A percentile compares a stretch with the other conserved stretches of the same genome.
Conservation (phyloP, 2,797 vertebrate species). For the Vireo griseus region DNA sequence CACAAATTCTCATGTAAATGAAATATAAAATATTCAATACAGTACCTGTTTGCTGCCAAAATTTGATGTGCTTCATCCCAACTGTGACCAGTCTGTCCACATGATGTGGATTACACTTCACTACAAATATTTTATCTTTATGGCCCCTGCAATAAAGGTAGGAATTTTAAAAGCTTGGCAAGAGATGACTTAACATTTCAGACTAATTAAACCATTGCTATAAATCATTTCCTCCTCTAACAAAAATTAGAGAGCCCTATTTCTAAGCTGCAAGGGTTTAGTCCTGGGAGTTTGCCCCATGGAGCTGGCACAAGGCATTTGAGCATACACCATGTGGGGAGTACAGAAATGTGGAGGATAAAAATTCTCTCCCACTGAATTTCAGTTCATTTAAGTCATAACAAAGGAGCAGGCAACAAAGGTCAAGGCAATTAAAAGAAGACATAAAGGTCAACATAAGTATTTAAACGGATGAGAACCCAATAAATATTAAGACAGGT, state of each 20-base stretch:
- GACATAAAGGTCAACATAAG: not conserved
- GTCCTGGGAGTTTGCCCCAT: not conserved
- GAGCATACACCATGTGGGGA: not conserved
- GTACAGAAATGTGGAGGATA: not conserved
- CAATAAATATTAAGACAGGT: not conserved
- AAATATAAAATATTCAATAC: not conserved
- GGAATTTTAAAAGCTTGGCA: not conserved
- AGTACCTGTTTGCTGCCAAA: constrained; percentile 96
- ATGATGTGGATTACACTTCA: constrained; percentile 91
- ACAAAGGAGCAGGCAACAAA: not conserved
- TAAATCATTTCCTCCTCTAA: not conserved
- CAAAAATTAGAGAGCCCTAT: rapidly evolving
- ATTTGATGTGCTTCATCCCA: constrained; percentile 96
- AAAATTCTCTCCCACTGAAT: not conserved
- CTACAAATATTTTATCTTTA: constrained; percentile 93
- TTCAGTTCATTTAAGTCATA: not conserved
- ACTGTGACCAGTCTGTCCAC: constrained; percentile 91
- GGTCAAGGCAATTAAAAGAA: not conserved
- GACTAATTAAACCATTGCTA: not conserved
- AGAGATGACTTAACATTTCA: not conserved
- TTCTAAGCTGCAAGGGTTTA: not conserved
- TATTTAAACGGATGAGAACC: not conserved
- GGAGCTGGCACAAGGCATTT: not conserved
- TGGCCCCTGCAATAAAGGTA: constrained; percentile 79
- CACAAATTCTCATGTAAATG: not conserved